These are phyloP conservation scores for Lycia hirtaria DNA, from an alignment of 2,888 invertebrate species.

Conservation along the genomic window DNA sequence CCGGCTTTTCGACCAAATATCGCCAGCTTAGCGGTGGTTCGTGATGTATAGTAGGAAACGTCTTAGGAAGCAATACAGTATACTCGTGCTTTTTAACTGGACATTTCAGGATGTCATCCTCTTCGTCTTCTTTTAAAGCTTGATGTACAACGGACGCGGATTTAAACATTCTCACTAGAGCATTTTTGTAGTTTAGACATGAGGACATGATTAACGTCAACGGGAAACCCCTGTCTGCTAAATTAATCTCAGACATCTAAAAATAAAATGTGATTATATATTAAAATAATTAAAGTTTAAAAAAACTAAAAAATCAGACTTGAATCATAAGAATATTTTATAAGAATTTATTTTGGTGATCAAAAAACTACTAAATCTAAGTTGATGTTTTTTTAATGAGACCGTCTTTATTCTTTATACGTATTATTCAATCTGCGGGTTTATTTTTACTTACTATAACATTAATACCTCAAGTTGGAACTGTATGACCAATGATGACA, in stretches of 20 bases:
- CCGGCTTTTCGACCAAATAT: constrained; percentile 71
- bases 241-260: constrained; percentile 59
- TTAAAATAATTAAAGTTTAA: no score
- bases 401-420: no score
- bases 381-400: no score
- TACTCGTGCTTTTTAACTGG: constrained; percentile 63
- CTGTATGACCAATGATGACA: no score
- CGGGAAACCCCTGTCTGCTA: constrained; percentile 70
- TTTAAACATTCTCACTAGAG: constrained; percentile 63
- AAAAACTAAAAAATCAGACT: no score
- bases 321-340: no score
- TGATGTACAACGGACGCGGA: constrained; percentile 52
- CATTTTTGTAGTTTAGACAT: constrained; percentile 64
- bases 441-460: no score
- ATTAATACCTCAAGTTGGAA: no score
- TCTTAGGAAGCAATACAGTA: constrained; percentile 70
- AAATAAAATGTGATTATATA: constrained; percentile 29
- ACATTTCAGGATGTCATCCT: constrained; percentile 58
- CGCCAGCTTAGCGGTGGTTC: constrained; percentile 68
- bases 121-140: constrained; percentile 59
- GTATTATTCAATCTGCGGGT: no score
- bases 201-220: constrained; percentile 69
- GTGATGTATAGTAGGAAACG: constrained; percentile 62
- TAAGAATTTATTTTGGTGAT: no score
- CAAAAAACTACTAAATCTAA: no score